A percentile compares a stretch with the other conserved stretches of the same genome.
These are phyloP conservation scores for Mormyrops boulengeri DNA, from an alignment of 2,797 vertebrate genomes.

Conservation along the genomic window DNA sequence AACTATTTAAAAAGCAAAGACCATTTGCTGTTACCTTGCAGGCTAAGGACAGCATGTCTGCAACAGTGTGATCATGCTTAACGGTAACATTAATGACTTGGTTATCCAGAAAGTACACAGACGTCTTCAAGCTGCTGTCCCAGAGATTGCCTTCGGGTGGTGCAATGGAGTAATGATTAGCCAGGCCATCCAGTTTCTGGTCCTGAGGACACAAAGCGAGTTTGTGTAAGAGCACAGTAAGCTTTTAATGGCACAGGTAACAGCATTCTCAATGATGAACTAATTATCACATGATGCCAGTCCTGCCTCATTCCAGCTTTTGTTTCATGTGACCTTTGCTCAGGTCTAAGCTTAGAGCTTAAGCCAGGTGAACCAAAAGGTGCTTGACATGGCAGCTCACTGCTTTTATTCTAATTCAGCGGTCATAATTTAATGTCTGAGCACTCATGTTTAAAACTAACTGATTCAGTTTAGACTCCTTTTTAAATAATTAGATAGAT, in stretches of 20 bases:
- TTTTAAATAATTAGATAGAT: background rate
- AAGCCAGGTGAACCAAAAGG: background rate
- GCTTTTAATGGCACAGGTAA: background rate
- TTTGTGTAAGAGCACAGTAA: background rate
- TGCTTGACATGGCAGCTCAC: background rate
- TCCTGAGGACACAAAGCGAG: background rate
- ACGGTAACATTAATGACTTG: constrained; percentile 57
- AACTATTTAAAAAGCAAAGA: background rate
- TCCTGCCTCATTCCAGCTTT: background rate
- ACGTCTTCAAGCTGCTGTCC: constrained; percentile 55
- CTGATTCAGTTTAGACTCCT: background rate
- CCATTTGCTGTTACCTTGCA: constrained; percentile 66
- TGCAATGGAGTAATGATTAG: constrained; percentile 51
- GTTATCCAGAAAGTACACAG: constrained; percentile 61
- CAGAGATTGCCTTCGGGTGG: constrained; percentile 52
- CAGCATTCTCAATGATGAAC: background rate
- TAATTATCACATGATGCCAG: background rate
- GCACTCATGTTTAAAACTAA: background rate
- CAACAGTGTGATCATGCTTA: constrained; percentile 63
- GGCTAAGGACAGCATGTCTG: constrained; percentile 63
- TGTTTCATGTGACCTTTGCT: background rate
- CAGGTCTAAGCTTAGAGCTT: background rate
- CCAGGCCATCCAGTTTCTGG: constrained; percentile 56
- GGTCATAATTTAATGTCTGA: background rate
- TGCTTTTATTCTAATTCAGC: background rate